Conservation (phyloP, 2,113 vertebrate species). For the Onychorhynchus coronatus region DNA sequence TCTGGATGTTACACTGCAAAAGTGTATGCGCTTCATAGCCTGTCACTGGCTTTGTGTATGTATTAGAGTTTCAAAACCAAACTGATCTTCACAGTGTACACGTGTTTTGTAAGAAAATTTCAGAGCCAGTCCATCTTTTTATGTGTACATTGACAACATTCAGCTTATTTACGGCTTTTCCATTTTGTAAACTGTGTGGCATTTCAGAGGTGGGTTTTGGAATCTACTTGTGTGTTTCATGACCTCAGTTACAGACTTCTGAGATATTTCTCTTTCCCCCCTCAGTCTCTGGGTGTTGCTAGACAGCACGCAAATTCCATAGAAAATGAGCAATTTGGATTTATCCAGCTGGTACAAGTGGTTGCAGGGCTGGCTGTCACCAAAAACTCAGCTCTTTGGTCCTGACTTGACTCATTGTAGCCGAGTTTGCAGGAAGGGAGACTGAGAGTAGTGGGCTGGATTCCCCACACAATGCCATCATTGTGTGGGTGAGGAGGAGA, state of each 20-base stretch:
- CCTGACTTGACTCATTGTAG: constrained; percentile 27
- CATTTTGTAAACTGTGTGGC: not conserved
- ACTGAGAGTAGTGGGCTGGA: not conserved
- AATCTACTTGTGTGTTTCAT: not conserved
- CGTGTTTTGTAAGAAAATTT: not conserved
- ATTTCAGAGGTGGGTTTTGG: constrained; percentile 8
- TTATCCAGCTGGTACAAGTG: constrained; percentile 24
- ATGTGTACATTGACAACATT: not conserved
- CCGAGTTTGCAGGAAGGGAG: not conserved
- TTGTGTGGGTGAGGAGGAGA: constrained; percentile 66
- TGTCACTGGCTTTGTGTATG: not conserved
- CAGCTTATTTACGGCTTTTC: not conserved
- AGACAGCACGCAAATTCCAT: constrained; percentile 14
- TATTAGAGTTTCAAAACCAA: not conserved
- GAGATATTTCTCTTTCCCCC: not conserved
- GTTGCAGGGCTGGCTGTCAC: not conserved
- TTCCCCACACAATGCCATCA: constrained; percentile 63
- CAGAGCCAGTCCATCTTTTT: not conserved
- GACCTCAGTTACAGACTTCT: not conserved
- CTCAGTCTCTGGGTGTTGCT: not conserved
- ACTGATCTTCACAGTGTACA: not conserved
- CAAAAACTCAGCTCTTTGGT: not conserved
- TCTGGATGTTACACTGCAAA: not conserved
- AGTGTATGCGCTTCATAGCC: not conserved
- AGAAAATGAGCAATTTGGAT: not conserved